Evolutionary conservation across 2,888 invertebrate species (phyloP), one percentile per base, ranked within the genome.

Genomic region (Drosophila gaucha): DNA sequence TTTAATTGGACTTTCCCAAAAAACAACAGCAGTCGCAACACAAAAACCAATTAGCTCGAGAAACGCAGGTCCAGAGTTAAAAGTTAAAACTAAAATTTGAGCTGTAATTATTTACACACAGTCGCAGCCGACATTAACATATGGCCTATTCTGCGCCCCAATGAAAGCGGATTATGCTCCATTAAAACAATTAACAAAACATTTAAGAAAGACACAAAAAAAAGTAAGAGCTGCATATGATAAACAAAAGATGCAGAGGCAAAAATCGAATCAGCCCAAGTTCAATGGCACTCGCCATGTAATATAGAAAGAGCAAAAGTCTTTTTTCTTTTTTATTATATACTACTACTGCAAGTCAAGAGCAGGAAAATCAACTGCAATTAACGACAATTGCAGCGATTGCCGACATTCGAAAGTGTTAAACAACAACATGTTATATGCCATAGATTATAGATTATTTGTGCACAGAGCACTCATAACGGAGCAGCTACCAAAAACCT

Each of bases 241-340:
- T 38, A 60, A 55, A 49, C 10, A 16, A 33, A 35, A 43, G 33
- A 58, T 28, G 26, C 26, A 26, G 16, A 41, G 47, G 12, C 39
- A 44, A 38, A 36, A 18, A 64, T 58, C 44, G 54, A 47, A 57
- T 22, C 55, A 60, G 67, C 66, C 64, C 89, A 90, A 89, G 89
- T 89, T 89, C 89, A 89, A 89, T 89, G 89, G 88, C 89, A 90
- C 69, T 50, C 31, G 49, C 67, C 76, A 87, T 87, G 80, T 87
- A 85, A 87, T 70, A 78, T 78, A 79, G 59, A 74, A 71, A 74
- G 70, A 77, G 85, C 78, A 87, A 82, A 76, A 86, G 82, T 83
- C 65, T 74, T 71, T 78, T 50, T 51, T 24, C 22, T 14, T 24
- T 14, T 41, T 24, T 41, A n/a, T 24, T 41, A 4, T 39, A 8